Evolutionary conservation across 2,113 vertebrate genomes (phyloP), one percentile per base, ranked within the genome.

Genomic region (Xerus inauris): DNA sequence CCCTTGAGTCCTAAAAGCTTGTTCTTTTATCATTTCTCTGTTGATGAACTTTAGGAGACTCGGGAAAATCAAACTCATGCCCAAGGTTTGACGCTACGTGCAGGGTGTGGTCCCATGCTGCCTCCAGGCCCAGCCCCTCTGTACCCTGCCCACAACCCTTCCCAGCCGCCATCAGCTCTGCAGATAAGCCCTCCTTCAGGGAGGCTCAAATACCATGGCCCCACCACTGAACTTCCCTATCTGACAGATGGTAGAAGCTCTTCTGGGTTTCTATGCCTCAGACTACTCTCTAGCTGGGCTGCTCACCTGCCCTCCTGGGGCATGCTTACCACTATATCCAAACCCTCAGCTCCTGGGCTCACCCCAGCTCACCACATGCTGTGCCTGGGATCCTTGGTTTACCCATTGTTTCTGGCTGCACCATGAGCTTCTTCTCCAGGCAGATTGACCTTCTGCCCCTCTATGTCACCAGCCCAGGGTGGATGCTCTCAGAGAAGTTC

Each of bases 361-460:
- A 3, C 28, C 13, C 45, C 51, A 30, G 85, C 30, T 38, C 6
- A 0, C 9, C 51, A 45, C 65, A 16, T 35, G 5, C 49, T 79
- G 8, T 5, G 32, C 17, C 51, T 76, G 20, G 35, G 40, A 35
- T 38, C 62, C n/a, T 59, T 64, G 19, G 28, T 1, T 67, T 17
- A 35, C 72, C 42, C 64, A 5, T 8, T 12, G 14, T 13, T 54
- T 73, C 13, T 0, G 0, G 38, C 59, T 76, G 4, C 0, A 10
- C 13, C 64, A n/a, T 3, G 24, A 10, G 51, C 73, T 77, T 45
- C 54, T 86, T 54, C 72, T 82, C 69, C 19, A 19, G 47, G 38
- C 30, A n/a, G 4, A 47, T 69, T 0, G 1, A 14, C 5, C 28
- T 30, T 59, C 67, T 30, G 2, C 17, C 19, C 11, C 3, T 13